Evolutionary conservation across 2,888 invertebrate species (phyloP), one percentile per base, ranked within the genome.

Genomic region (Stenodera caucasica): DNA sequence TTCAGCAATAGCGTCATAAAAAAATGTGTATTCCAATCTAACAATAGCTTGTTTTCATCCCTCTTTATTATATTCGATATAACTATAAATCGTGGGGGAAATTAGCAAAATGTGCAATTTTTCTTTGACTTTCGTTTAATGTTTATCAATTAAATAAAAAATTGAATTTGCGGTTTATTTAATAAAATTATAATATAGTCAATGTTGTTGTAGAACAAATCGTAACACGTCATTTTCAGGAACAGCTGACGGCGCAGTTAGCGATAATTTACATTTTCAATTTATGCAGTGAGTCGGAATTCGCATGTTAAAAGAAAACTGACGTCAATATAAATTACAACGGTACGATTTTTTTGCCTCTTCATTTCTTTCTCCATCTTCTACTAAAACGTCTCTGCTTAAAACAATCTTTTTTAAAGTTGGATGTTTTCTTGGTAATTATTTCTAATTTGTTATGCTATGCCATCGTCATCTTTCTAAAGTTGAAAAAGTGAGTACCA

Each of bases 171-270:
- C 18, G 37, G 37, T 18, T 40, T 40, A 18, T 40, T 40, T n/a
- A n/a, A n/a, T n/a, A n/a, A n/a, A 18, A 18, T 14, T 35, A 18
- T 40, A 54, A 63, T 63, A 63, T 60, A 63, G 62, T 65, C 58
- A 3, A 18, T 15, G 37, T 40, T 40, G 8, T 29, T 4, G 4
- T 40, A 40, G 18, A 40, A 40, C 37, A 40, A 40, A 40, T 40
- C 37, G 62, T 56, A 66, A 67, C 66, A 65, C 67, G 68, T 70
- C 70, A 70, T 67, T 64, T 62, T 66, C 69, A 68, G 60, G 56
- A 69, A 66, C 70, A 69, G 69, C 69, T 70, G 70, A 70, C 69
- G 67, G 61, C 64, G 68, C 60, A 64, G 62, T 53, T 61, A 58
- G 61, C 55, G 63, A 63, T 67, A 65, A 66, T 67, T 67, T 67